Evolutionary conservation across 2,113 vertebrate species (phyloP).

Genomic region (Xiphias gladius): DNA sequence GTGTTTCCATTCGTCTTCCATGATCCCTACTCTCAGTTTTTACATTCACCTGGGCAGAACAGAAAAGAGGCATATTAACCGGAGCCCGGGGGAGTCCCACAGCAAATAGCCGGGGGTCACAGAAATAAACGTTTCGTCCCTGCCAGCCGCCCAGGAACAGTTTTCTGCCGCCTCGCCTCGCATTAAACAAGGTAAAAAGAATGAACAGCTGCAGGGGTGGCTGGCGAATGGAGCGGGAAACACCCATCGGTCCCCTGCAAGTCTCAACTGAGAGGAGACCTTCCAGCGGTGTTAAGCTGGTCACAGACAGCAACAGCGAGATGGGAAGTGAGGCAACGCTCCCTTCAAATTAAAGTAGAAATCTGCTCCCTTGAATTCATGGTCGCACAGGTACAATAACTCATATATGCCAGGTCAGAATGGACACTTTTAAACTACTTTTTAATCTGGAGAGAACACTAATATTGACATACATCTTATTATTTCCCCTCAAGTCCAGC

Average conservation of each 20-base stretch:
- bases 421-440: neutral
- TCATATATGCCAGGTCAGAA: neutral
- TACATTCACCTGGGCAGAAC: conserved; percentile 33
- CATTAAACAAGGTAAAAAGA: conserved; percentile 63
- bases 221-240: conserved; percentile 62
- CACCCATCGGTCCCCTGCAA: conserved; percentile 66
- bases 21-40: neutral
- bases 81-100: neutral
- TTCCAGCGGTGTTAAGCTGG: neutral
- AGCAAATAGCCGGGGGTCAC: conserved; percentile 40
- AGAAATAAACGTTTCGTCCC: conserved; percentile 17
- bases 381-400: neutral
- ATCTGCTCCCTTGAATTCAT: neutral
- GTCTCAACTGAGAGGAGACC: conserved; percentile 62
- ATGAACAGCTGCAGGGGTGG: conserved; percentile 75
- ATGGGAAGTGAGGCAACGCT: rapidly evolving
- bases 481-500: no score
- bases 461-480: no score
- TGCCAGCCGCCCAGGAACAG: conserved; percentile 23
- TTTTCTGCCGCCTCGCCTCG: conserved; percentile 58
- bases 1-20: neutral
- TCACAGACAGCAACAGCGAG: rapidly evolving
- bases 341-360: conserved; percentile 47
- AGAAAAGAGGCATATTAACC: neutral
- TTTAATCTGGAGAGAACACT: no score